Conservation (phyloP, 2,797 vertebrate species). For the Tinamus major region DNA sequence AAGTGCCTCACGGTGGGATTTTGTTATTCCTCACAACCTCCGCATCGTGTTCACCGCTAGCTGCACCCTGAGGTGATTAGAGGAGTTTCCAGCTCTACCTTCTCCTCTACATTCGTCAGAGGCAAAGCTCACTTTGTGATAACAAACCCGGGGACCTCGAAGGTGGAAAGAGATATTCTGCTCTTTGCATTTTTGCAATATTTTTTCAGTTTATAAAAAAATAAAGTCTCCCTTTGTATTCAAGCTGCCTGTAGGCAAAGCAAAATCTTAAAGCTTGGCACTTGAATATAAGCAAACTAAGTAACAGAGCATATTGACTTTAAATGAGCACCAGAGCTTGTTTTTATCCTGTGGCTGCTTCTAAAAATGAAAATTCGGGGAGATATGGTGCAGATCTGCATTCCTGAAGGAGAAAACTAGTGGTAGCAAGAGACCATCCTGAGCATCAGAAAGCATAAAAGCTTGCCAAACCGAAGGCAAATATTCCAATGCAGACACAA, state of each 20-base stretch:
- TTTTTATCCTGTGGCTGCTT: constrained; percentile 49
- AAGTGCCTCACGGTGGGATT: background rate
- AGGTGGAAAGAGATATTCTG: background rate
- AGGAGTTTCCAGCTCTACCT: background rate
- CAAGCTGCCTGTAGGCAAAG: constrained; percentile 49
- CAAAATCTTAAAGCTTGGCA: constrained; percentile 54
- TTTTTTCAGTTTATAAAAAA: background rate
- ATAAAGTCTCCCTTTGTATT: constrained; percentile 21
- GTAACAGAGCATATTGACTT: constrained; percentile 52
- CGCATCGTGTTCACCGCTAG: background rate
- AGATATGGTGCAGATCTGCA: background rate
- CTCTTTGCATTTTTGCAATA: background rate
- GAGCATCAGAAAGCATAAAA: constrained; percentile 9
- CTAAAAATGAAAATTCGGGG: constrained; percentile 40
- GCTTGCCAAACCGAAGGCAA: background rate
- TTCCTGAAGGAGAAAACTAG: background rate
- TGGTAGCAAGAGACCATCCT: background rate
- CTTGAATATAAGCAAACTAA: constrained; percentile 42
- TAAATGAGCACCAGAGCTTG: background rate
- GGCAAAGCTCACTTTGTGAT: background rate
- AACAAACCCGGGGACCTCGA: constrained; percentile 6
- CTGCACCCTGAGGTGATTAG: background rate
- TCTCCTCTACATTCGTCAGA: background rate
- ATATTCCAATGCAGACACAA: background rate
- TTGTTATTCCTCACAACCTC: background rate